Evolutionary conservation across 2,797 vertebrate species (phyloP).

Genomic region (Xerus rutilus): DNA sequence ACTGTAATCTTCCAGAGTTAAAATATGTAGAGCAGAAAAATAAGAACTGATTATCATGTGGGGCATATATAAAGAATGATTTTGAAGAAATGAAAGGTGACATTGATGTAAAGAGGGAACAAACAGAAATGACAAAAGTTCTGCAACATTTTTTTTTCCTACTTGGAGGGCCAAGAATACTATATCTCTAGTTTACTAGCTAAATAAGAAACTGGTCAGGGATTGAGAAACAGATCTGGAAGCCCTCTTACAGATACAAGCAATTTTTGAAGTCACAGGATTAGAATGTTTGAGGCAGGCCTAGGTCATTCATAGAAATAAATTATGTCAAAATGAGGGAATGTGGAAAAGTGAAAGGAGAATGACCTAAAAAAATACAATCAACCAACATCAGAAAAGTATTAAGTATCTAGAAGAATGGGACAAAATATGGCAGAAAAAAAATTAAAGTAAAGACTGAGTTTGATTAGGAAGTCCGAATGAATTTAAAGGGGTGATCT

Average conservation of each 20-base stretch:
- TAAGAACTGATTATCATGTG: not conserved
- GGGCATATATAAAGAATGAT: not conserved
- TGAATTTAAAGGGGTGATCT: not conserved
- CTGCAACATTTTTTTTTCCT: not conserved
- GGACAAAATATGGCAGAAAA: not conserved
- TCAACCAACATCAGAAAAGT: not conserved
- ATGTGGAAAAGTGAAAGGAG: constrained; percentile 17
- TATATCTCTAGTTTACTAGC: not conserved
- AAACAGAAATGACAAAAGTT: not conserved
- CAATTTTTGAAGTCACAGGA: not conserved
- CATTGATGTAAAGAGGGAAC: not conserved
- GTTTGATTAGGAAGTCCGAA: not conserved
- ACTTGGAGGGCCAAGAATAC: not conserved
- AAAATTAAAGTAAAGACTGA: not conserved
- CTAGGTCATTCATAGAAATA: not conserved
- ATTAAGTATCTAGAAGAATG: not conserved
- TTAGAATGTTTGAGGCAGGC: constrained; percentile 3
- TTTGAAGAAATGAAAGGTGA: constrained; percentile 31
- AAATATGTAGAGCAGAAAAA: not conserved
- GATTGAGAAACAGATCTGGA: not conserved
- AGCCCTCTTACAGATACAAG: not conserved
- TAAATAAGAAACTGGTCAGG: not conserved
- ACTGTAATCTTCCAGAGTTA: not conserved
- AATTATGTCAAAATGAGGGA: not conserved
- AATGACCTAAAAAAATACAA: constrained; percentile 17